Evolutionary conservation across 2,888 invertebrate species (phyloP).

Genomic region (Brachynemurus nebulosus): DNA sequence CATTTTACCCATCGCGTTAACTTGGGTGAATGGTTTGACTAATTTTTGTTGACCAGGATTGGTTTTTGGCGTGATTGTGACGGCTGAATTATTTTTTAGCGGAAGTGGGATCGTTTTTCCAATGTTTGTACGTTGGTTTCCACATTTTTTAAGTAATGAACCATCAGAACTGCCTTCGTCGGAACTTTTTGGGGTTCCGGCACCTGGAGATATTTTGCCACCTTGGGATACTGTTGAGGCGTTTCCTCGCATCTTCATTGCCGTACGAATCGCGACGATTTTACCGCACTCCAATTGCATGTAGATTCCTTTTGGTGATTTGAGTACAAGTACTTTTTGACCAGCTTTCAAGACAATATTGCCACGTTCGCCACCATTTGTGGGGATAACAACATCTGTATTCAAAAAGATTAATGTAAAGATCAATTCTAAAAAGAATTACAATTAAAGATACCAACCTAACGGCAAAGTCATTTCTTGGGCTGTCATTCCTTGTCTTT

Average conservation of each 20-base stretch:
- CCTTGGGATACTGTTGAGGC: constrained; percentile 31
- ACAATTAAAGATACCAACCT: constrained; percentile 34
- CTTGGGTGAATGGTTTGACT: constrained; percentile 24
- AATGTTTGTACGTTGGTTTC: constrained; percentile 6
- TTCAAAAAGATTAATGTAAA: constrained; percentile 9
- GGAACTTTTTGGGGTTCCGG: constrained; percentile 3
- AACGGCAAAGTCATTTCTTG: constrained; percentile 88
- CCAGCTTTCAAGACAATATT: constrained; percentile 87
- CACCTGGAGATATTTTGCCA: constrained; percentile 16
- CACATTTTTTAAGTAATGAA: constrained; percentile 5
- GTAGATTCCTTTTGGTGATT: constrained; percentile 91
- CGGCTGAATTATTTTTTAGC: constrained; percentile 44
- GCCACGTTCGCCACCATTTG: constrained; percentile 77
- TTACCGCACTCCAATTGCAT: constrained; percentile 90
- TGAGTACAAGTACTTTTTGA: constrained; percentile 85
- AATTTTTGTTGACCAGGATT: constrained; percentile 26
- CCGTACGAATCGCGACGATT: constrained; percentile 81
- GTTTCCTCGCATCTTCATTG: constrained; percentile 50
- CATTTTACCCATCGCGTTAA: constrained; percentile 13
- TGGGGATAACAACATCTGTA: constrained; percentile 83
- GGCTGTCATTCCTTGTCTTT: constrained; percentile 86
- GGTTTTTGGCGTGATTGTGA: constrained; percentile 38
- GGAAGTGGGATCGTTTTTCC: constrained; percentile 23
- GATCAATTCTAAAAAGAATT: not conserved
- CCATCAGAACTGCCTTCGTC: constrained; percentile 9